A percentile compares a stretch with the other conserved stretches of the same genome.
Conservation (phyloP, 2,797 vertebrate genomes). For the Leptatherina wallacei region DNA sequence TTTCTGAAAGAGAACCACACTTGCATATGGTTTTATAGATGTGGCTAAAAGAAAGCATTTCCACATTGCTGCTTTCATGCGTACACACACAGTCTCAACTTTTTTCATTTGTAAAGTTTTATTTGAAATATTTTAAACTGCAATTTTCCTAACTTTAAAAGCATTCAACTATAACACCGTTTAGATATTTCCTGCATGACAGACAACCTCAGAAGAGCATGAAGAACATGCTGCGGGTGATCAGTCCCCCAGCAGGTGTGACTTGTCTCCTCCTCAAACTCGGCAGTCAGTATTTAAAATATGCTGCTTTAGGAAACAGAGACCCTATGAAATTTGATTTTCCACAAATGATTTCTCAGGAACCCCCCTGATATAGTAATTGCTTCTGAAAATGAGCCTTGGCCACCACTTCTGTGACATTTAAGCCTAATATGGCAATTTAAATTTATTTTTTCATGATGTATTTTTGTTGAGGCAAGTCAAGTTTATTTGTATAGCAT, state of each 20-base stretch:
- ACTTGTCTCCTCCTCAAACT: slow-evolving; percentile 48
- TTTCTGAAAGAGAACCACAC: no score
- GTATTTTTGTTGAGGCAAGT: not conserved
- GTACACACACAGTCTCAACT: slow-evolving; percentile 1
- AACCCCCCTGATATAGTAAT: slow-evolving; percentile 58
- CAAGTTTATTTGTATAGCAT: no score
- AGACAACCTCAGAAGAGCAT: slow-evolving; percentile 45
- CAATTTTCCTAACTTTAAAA: slow-evolving; percentile 13
- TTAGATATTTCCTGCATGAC: slow-evolving; percentile 26
- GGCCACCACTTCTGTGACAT: slow-evolving; percentile 46
- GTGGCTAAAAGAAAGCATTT: not conserved
- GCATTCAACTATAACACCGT: slow-evolving; percentile 6
- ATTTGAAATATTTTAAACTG: not conserved
- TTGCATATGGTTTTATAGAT: not conserved
- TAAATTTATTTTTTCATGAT: slow-evolving; percentile 27
- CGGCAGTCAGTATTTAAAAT: slow-evolving; percentile 41
- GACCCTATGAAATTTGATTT: slow-evolving; percentile 53
- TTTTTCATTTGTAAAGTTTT: not conserved
- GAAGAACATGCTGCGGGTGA: slow-evolving; percentile 52
- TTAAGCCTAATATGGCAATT: slow-evolving; percentile 43
- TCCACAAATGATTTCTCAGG: slow-evolving; percentile 54
- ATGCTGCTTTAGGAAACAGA: slow-evolving; percentile 32
- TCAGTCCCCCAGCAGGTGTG: slow-evolving; percentile 46
- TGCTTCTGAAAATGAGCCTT: slow-evolving; percentile 54
- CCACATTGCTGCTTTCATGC: not conserved